phyloP scores from a whole-genome alignment of 2,113 vertebrate genomes.

The Perca flavescens region DNA sequence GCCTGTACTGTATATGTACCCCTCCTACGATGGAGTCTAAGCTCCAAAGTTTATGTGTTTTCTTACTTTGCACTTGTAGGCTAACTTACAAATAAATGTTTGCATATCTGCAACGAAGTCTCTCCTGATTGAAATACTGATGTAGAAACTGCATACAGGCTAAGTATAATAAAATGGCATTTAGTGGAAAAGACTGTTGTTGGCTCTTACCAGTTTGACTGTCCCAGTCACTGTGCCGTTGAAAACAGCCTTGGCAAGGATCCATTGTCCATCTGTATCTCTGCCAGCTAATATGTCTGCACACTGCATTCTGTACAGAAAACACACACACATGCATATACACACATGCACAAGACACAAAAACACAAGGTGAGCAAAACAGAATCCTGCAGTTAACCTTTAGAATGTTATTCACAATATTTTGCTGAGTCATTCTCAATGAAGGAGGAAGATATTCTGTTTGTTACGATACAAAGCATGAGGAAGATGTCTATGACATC shows the following conservation, averaged over 20 bases:
- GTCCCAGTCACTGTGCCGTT: slow-evolving; percentile 71
- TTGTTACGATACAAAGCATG: slow-evolving; percentile 8
- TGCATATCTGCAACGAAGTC: too few species aligned
- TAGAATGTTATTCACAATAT: neutral
- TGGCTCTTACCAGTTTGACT: slow-evolving; percentile 78
- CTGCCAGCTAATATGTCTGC: slow-evolving; percentile 67
- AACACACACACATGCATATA: neutral
- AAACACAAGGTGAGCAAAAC: slow-evolving; percentile 18
- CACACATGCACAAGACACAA: slow-evolving; percentile 9
- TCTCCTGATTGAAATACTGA: too few species aligned
- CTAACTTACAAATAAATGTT: too few species aligned
- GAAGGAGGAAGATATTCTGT: slow-evolving; percentile 14
- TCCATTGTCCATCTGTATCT: slow-evolving; percentile 70
- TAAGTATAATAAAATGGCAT: neutral
- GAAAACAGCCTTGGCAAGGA: slow-evolving; percentile 76
- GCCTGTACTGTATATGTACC: too few species aligned
- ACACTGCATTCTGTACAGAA: slow-evolving; percentile 79
- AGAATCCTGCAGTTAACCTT: neutral
- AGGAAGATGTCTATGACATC: neutral
- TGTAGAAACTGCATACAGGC: neutral
- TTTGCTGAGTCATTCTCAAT: slow-evolving; percentile 39
- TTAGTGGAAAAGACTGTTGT: neutral
- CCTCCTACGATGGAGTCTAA: too few species aligned
- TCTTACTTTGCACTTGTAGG: too few species aligned
- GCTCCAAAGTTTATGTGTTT: too few species aligned